Percentiles rank a stretch among this genome's conserved stretches.
These are phyloP conservation scores for Mionectes olivaceus DNA, from an alignment of 2,797 vertebrate species.

Conservation along the genomic window DNA sequence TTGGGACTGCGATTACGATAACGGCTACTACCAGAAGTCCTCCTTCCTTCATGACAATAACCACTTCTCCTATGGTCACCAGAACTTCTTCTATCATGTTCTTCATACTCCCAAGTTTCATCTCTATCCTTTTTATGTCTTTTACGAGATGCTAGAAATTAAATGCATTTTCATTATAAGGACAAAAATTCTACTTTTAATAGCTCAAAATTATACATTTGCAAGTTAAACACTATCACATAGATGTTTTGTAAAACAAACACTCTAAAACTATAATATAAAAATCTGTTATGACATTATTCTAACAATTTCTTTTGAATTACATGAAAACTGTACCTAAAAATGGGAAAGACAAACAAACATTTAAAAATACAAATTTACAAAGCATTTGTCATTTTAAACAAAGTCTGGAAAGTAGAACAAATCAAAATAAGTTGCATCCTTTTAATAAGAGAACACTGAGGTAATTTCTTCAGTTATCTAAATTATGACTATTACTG, in stretches of 20 bases:
- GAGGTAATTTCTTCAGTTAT: not conserved
- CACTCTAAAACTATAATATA: not conserved
- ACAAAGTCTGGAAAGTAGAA: not conserved
- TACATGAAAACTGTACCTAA: not conserved
- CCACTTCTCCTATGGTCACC: constrained; percentile 84
- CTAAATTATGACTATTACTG: not conserved
- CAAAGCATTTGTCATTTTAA: not conserved
- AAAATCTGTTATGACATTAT: not conserved
- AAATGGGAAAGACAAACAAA: not conserved
- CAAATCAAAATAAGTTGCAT: not conserved
- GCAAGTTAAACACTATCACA: not conserved
- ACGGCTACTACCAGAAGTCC: constrained; percentile 81
- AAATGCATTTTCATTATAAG: constrained; percentile 72
- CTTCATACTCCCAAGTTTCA: constrained; percentile 86
- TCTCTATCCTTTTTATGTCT: constrained; percentile 84
- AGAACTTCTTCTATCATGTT: constrained; percentile 85
- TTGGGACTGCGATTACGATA: constrained; percentile 81
- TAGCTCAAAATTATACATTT: not conserved
- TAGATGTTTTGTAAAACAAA: not conserved
- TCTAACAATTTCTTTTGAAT: not conserved
- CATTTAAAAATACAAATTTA: not conserved
- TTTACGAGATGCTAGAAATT: constrained; percentile 86
- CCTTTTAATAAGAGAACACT: not conserved
- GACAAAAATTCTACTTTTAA: not conserved
- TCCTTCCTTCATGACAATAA: constrained; percentile 80